Evolutionary conservation across 2,888 invertebrate species (phyloP), one percentile per base, ranked within the genome.

Genomic region (Agelastica alni): DNA sequence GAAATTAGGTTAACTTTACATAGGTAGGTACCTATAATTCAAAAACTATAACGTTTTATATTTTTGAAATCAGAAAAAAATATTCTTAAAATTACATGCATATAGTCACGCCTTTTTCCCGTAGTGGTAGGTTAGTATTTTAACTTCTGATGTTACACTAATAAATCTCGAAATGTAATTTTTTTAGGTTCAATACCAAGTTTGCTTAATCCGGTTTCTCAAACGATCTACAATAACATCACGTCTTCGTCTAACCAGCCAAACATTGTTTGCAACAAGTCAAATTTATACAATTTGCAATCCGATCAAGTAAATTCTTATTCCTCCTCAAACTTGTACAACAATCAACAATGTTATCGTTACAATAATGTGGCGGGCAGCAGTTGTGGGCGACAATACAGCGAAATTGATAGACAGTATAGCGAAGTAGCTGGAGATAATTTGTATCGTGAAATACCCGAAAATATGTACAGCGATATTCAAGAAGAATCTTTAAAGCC

Each of bases 391-490:
- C 45, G 43, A 28, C 49, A 51, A 14, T 64, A 60, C 39, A 48
- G 60, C 49, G 70, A 69, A 47, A 65, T 68, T 1, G 36, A 17
- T 3, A 48, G 45, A 17, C 49, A 53, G 16, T 64, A 60, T 37
- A 51, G 60, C 51, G 70, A 69, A 47, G 66, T 69, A 9, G 56
- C 60, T 3, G 72, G 70, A 12, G 41, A 55, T 16, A 60, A 64
- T 37, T 61, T 76, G 10, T 77, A 77, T 59, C 69, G 70, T 5
- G 77, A 77, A 65, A 76, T 77, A 53, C 74, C 75, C 3, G 76
- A 77, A 17, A 71, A 75, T 66, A 56, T 75, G 13, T 78, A 77
- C 56, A 75, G 75, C 58, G 68, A 71, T 46, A 75, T 75, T 22
- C 70, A 70, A 13, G 74, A 75, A 32, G 51, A 56, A 18, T 58